phyloP scores from a whole-genome alignment of 2,797 vertebrate species.

The Heteromormyrus szaboi region DNA sequence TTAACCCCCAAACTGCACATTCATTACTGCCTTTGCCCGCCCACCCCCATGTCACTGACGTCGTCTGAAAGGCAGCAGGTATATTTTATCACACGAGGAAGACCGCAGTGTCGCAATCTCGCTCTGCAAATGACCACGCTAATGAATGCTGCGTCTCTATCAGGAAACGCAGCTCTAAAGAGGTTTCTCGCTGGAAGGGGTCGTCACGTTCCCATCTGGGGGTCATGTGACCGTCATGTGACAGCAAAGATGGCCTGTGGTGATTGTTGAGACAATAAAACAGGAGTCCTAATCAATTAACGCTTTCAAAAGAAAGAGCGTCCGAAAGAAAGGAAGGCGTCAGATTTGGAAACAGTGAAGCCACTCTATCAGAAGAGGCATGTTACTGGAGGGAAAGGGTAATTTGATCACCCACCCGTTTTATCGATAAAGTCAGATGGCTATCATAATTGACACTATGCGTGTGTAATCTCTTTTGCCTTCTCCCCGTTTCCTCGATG shows the following conservation, averaged over 20 bases:
- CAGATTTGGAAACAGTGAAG: conserved; percentile 6
- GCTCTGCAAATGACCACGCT: not conserved
- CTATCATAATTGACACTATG: conserved; percentile 34
- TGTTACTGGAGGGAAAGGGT: conserved; percentile 14
- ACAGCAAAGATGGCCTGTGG: not conserved
- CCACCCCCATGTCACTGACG: not conserved
- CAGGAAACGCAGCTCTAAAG: not conserved
- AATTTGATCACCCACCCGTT: conserved; percentile 46
- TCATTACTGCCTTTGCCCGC: not conserved
- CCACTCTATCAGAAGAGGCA: not conserved
- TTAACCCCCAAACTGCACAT: not conserved
- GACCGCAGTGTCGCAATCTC: not conserved
- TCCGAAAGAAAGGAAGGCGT: not conserved
- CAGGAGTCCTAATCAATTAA: conserved; percentile 8
- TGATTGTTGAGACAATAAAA: not conserved
- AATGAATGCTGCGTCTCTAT: not conserved
- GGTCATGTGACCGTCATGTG: not conserved
- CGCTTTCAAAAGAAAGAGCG: not conserved
- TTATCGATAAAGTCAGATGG: conserved; percentile 37
- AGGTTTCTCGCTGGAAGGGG: not conserved
- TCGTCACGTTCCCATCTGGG: not conserved
- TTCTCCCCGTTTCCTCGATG: conserved; percentile 35
- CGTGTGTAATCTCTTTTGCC: conserved; percentile 47
- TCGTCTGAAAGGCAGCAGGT: not conserved
- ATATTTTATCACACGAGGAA: not conserved